Conservation (phyloP, 1,140 invertebrate species). For the Sitobion miscanthi region DNA sequence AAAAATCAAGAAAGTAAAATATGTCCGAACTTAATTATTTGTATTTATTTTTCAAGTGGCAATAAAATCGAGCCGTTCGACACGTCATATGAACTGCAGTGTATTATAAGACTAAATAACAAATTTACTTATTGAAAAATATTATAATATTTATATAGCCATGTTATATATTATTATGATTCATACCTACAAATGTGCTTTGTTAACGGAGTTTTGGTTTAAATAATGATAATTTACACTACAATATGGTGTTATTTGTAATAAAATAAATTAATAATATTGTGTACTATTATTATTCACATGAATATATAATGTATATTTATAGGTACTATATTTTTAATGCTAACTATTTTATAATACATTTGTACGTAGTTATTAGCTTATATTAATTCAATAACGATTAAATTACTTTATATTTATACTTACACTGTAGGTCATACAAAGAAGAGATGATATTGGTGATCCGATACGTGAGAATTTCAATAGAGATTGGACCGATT, state of each 20-base stretch:
- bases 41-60: neutral
- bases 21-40: neutral
- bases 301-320: too few relatives aligned
- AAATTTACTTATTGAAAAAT: neutral
- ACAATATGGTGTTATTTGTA: too few relatives aligned
- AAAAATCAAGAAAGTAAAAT: too few relatives aligned
- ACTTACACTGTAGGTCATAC: constrained; percentile 74
- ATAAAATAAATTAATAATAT: too few relatives aligned
- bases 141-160: neutral
- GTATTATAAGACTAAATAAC: neutral
- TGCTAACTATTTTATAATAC: neutral
- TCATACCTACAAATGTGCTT: too few relatives aligned
- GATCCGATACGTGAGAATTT: constrained; percentile 85
- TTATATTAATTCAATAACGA: neutral
- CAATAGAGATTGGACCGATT: constrained; percentile 93
- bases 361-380: neutral
- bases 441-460: constrained; percentile 85
- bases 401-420: neutral
- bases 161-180: neutral
- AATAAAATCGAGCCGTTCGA: neutral
- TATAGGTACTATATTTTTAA: too few relatives aligned
- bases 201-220: too few relatives aligned
- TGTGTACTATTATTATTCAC: too few relatives aligned
- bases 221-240: too few relatives aligned
- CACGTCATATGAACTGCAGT: neutral